A percentile compares a stretch with the other conserved stretches of the same genome.
These are phyloP conservation scores for Cabera pusaria DNA, from an alignment of 2,888 invertebrate genomes.

Conservation along the genomic window DNA sequence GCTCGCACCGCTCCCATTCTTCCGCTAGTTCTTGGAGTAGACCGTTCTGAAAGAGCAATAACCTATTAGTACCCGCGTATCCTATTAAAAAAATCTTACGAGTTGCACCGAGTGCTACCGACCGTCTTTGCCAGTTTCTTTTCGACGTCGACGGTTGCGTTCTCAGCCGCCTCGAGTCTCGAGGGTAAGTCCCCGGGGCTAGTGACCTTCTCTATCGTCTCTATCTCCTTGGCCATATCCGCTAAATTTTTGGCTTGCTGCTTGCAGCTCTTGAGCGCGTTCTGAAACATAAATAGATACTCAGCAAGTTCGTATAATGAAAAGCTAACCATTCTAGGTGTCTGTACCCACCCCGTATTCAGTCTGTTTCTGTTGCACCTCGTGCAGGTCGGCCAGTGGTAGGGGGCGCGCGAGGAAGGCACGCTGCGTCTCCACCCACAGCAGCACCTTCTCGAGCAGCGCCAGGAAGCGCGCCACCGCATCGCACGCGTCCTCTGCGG, in stretches of 20 bases:
- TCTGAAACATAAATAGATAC: slow-evolving; percentile 83
- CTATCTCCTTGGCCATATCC: slow-evolving; percentile 96
- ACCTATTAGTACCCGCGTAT: slow-evolving; percentile 3
- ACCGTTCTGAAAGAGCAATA: slow-evolving; percentile 86
- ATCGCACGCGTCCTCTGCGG: slow-evolving; percentile 93
- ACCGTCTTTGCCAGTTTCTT: slow-evolving; percentile 93
- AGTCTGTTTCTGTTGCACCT: slow-evolving; percentile 92
- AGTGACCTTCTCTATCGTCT: slow-evolving; percentile 91
- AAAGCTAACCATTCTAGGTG: no score
- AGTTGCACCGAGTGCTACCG: slow-evolving; percentile 54
- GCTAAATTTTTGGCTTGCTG: slow-evolving; percentile 93
- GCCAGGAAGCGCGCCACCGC: slow-evolving; percentile 94
- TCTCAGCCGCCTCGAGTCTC: slow-evolving; percentile 93
- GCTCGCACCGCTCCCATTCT: slow-evolving; percentile 98
- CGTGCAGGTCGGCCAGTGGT: slow-evolving; percentile 89
- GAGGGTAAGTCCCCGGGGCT: slow-evolving; percentile 93
- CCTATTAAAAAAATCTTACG: no score
- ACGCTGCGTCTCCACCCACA: slow-evolving; percentile 93
- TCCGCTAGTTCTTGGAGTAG: slow-evolving; percentile 95
- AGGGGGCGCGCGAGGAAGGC: slow-evolving; percentile 91
- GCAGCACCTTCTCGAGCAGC: slow-evolving; percentile 90
- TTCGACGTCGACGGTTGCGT: slow-evolving; percentile 93
- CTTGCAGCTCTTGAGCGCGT: slow-evolving; percentile 94
- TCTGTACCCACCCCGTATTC: slow-evolving; percentile 91
- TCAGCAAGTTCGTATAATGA: no score